Conservation (phyloP, 2,113 vertebrate genomes). For the Smithornis capensis region DNA sequence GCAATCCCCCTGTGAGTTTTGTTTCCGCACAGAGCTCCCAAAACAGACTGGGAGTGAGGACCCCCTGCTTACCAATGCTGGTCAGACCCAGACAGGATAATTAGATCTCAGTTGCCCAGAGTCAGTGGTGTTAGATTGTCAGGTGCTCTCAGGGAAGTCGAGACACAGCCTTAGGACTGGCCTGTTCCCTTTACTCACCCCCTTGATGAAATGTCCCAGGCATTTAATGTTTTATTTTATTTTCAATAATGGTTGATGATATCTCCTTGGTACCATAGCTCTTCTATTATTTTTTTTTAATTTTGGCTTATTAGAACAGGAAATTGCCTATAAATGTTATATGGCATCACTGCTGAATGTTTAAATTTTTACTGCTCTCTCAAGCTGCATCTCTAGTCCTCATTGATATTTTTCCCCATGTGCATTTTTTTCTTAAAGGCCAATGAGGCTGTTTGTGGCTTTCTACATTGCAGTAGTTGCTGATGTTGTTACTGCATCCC, state of each 20-base stretch:
- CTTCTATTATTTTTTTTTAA: not conserved
- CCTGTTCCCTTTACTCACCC: not conserved
- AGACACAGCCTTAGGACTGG: not conserved
- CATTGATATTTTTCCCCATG: not conserved
- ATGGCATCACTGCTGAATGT: not conserved
- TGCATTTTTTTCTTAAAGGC: not conserved
- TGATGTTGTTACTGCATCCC: not conserved
- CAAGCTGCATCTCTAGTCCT: not conserved
- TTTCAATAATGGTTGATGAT: not conserved
- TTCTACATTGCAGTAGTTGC: not conserved
- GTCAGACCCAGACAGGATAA: not conserved
- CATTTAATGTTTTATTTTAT: not conserved
- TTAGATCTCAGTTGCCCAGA: not conserved
- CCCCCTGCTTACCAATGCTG: not conserved
- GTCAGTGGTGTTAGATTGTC: not conserved
- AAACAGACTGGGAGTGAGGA: not conserved
- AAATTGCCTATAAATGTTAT: not conserved
- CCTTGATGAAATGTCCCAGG: not conserved
- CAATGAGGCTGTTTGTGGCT: not conserved
- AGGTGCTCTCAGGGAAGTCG: not conserved
- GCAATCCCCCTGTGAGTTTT: not conserved
- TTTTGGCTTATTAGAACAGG: constrained; percentile 24
- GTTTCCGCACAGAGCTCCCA: not conserved
- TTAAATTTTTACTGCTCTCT: not conserved
- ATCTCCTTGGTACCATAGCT: not conserved